phyloP scores from a whole-genome alignment of 2,797 vertebrate species.

The Alauda arvensis region DNA sequence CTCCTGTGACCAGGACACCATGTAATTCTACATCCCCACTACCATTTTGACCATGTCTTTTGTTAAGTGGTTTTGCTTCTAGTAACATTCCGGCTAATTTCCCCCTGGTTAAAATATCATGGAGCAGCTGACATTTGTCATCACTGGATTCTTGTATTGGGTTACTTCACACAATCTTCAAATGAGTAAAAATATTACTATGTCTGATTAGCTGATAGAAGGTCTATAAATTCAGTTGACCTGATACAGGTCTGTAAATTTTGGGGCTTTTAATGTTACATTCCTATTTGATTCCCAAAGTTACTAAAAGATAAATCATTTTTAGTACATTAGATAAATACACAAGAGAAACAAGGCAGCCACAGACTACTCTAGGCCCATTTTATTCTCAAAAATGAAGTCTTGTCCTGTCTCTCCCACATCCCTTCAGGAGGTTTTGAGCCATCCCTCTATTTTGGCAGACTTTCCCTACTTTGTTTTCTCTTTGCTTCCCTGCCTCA shows the following conservation, averaged over 20 bases:
- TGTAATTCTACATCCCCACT: background rate
- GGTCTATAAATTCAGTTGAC: background rate
- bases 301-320: background rate
- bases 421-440: background rate
- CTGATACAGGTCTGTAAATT: background rate
- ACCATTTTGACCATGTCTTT: rapidly evolving
- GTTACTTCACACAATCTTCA: background rate
- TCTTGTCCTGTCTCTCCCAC: background rate
- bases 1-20: background rate
- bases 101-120: background rate
- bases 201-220: background rate
- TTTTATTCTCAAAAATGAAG: background rate
- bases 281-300: background rate
- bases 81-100: background rate
- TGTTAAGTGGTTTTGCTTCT: background rate
- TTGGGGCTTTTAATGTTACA: background rate
- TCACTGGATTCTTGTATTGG: background rate
- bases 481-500: background rate
- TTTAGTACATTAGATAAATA: too few species aligned
- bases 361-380: background rate
- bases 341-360: background rate
- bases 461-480: background rate
- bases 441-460: background rate
- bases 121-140: background rate
- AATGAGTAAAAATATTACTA: background rate